phyloP scores from a whole-genome alignment of 1,140 invertebrate genomes.

The Drosophila tristis region DNA sequence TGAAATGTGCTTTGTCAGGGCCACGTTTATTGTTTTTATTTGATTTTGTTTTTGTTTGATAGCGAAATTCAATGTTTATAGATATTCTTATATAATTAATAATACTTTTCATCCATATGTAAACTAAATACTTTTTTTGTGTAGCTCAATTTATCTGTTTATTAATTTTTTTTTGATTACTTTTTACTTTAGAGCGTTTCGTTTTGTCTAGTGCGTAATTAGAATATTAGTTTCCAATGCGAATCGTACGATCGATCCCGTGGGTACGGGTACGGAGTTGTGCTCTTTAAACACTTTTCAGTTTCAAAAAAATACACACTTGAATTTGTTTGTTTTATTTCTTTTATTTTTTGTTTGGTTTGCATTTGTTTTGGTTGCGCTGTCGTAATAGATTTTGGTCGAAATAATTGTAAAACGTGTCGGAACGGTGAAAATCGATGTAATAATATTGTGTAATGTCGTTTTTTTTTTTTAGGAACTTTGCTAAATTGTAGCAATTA shows the following conservation, averaged over 20 bases:
- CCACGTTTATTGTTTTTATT: conserved; percentile 37
- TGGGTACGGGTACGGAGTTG: conserved; percentile 51
- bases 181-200: conserved; percentile 20
- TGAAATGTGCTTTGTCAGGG: conserved; percentile 3
- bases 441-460: conserved; percentile 63
- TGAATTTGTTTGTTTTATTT: conserved; percentile 37
- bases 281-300: conserved; percentile 73
- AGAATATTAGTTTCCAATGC: conserved; percentile 52
- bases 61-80: conserved; percentile 57
- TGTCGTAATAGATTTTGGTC: neutral
- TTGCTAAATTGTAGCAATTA: conserved; percentile 60
- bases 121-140: conserved; percentile 29
- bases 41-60: conserved; percentile 53
- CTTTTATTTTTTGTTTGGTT: neutral
- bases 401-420: conserved; percentile 31
- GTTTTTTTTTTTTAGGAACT: conserved; percentile 35
- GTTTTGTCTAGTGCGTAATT: conserved; percentile 60
- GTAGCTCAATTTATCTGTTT: conserved; percentile 51
- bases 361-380: conserved; percentile 11
- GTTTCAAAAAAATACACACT: conserved; percentile 20
- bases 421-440: conserved; percentile 33
- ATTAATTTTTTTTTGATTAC: conserved; percentile 25
- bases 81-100: conserved; percentile 26
- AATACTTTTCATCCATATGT: conserved; percentile 8
- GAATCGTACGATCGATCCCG: conserved; percentile 40